Evolutionary conservation across 2,113 vertebrate genomes (phyloP).

Genomic region (Nestor notabilis): DNA sequence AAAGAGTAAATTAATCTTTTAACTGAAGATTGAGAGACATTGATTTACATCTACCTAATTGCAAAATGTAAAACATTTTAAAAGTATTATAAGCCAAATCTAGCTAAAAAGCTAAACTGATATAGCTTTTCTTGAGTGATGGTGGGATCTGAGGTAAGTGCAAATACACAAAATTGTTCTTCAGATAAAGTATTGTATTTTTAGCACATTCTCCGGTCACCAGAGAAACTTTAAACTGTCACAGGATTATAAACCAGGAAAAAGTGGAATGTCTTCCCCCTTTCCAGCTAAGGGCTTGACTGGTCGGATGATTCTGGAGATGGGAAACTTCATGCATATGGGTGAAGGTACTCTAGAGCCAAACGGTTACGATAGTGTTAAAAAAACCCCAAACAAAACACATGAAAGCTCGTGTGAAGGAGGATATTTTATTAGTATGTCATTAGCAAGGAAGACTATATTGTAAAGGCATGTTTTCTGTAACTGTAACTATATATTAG

Average conservation of each 20-base stretch:
- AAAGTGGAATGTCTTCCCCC: not conserved
- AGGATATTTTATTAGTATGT: not conserved
- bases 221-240: not conserved
- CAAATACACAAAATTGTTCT: not conserved
- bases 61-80: not conserved
- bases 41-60: not conserved
- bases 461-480: slow-evolving; percentile 14
- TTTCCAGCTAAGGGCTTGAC: not conserved
- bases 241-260: not conserved
- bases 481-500: not conserved
- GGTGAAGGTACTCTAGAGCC: not conserved
- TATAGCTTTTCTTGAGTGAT: not conserved
- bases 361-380: not conserved
- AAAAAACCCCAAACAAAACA: not conserved
- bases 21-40: not conserved
- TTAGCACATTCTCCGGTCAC: not conserved
- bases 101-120: not conserved
- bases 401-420: not conserved
- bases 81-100: not conserved
- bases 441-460: not conserved
- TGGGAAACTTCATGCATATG: not conserved
- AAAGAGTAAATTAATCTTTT: not conserved
- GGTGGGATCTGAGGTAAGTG: slow-evolving; percentile 34
- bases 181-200: not conserved
- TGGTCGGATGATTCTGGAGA: not conserved